Evolutionary conservation across 2,888 invertebrate genomes (phyloP).

Genomic region (Syrphus vitripennis): DNA sequence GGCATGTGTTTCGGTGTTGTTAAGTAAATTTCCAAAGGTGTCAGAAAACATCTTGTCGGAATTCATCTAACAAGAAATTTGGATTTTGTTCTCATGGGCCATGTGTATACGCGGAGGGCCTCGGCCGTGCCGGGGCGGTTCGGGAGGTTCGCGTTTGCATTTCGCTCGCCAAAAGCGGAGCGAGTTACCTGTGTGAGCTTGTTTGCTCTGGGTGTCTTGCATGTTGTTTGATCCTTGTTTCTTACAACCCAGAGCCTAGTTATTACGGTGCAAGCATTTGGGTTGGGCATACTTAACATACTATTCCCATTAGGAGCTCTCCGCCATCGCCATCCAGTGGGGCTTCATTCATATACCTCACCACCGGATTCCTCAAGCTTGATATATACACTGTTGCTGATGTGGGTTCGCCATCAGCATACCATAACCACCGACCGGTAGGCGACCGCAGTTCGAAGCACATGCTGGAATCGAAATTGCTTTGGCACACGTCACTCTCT

Average conservation of each 20-base stretch:
- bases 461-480: slow-evolving; percentile 64
- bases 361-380: slow-evolving; percentile 46
- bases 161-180: slow-evolving; percentile 19
- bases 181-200: slow-evolving; percentile 69
- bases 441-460: slow-evolving; percentile 54
- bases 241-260: slow-evolving; percentile 69
- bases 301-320: slow-evolving; percentile 69
- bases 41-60: slow-evolving; percentile 82
- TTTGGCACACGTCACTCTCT: slow-evolving; percentile 71
- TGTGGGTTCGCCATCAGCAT: not conserved
- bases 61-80: slow-evolving; percentile 82
- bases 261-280: slow-evolving; percentile 72
- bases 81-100: slow-evolving; percentile 77
- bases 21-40: slow-evolving; percentile 79
- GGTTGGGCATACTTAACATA: slow-evolving; percentile 72
- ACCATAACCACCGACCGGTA: slow-evolving; percentile 36
- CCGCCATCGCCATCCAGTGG: slow-evolving; percentile 2
- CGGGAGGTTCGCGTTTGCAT: slow-evolving; percentile 33
- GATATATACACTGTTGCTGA: not conserved
- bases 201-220: slow-evolving; percentile 71
- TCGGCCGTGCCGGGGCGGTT: not conserved
- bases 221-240: slow-evolving; percentile 71
- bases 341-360: slow-evolving; percentile 63
- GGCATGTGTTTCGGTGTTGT: slow-evolving; percentile 68
- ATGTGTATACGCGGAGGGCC: slow-evolving; percentile 12